Evolutionary conservation across 1,140 invertebrate species (phyloP), one percentile per base, ranked within the genome.

Genomic region (Trachymyrmex septentrionalis): DNA sequence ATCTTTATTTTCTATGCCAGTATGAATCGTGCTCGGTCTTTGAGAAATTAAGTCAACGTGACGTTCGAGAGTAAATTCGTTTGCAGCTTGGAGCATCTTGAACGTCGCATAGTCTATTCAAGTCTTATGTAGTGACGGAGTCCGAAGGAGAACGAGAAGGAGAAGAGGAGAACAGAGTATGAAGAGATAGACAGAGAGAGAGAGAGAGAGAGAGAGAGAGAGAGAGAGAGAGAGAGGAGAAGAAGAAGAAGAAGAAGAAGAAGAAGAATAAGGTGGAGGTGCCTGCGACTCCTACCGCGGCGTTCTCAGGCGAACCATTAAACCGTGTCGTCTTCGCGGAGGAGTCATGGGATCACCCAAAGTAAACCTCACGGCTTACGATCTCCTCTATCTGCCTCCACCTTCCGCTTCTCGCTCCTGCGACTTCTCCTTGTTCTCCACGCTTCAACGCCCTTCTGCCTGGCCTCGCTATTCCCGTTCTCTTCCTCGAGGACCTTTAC

Each of bases 251-350:
- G n/a, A n/a, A n/a, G n/a, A n/a, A n/a, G n/a, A n/a, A n/a, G n/a
- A n/a, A n/a, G n/a, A n/a, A n/a, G n/a, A n/a, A n/a, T n/a, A n/a
- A n/a, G 30, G 3, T 30, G 50, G 7, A 87, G 71, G 67, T 84
- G 59, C 27, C 30, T 72, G 55, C 48, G 63, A 61, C 57, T 61
- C 44, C 77, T 61, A 61, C 34, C 38, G 63, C 66, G 48, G 38
- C 80, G 64, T 91, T 92, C 91, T 88, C 90, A 91, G 90, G 91
- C 90, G 82, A 92, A 92, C 86, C 90, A 85, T 91, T 88, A 91
- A 91, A 91, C 80, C 91, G 90, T 92, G 90, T 88, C 90, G 86
- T 86, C 87, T 78, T 87, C 73, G 48, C 75, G 69, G 12, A 73
- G 88, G 87, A 90, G 86, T 84, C 88, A 86, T 88, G 85, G 80